These are phyloP conservation scores for Tyrophagus putrescentiae DNA, from an alignment of 1,140 invertebrate genomes.

Conservation along the genomic window DNA sequence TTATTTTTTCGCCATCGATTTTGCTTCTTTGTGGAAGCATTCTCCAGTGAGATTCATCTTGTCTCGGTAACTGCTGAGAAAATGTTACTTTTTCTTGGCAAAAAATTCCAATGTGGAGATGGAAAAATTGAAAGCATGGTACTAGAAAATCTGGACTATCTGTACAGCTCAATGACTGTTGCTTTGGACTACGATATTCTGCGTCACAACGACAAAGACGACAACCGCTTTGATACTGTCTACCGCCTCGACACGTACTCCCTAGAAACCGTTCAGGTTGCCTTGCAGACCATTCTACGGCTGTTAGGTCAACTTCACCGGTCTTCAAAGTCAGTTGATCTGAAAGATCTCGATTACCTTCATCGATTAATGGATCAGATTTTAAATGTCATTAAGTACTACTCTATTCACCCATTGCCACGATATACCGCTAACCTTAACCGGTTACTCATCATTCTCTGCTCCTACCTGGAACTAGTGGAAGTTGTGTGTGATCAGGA, in stretches of 20 bases:
- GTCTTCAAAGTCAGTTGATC: neutral
- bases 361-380: slow-evolving; percentile 14
- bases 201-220: neutral
- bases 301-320: neutral
- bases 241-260: neutral
- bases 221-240: neutral
- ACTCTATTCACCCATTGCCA: neutral
- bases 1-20: neutral
- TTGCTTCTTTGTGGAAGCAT: neutral
- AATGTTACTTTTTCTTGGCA: neutral
- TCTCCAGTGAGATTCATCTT: neutral
- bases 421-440: neutral
- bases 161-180: neutral
- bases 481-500: neutral
- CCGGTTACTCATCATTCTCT: neutral
- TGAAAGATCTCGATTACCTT: neutral
- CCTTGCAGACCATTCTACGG: neutral
- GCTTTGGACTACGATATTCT: neutral
- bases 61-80: neutral
- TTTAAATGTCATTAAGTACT: neutral
- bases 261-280: neutral
- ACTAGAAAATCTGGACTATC: slow-evolving; percentile 5
- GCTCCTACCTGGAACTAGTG: neutral
- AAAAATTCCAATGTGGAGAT: neutral
- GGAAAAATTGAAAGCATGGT: neutral